Evolutionary conservation across 2,113 vertebrate genomes (phyloP).

Genomic region (Halichoeres trimaculatus): DNA sequence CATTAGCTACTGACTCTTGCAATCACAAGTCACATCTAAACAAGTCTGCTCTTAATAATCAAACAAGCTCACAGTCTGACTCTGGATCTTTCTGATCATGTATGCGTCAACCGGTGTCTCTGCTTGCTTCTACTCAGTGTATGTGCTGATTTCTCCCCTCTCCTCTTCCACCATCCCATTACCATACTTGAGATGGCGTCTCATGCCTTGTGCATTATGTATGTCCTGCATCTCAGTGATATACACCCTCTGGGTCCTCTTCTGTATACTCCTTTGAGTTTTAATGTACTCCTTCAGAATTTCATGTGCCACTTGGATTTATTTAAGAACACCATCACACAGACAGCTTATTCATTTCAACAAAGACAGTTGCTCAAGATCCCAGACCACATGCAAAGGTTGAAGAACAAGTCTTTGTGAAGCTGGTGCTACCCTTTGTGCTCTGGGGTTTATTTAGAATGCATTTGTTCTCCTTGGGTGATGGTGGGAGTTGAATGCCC

Average conservation of each 20-base stretch:
- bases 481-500: background rate
- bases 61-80: conserved; percentile 44
- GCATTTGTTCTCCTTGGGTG: background rate
- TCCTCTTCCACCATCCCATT: conserved; percentile 55
- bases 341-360: conserved; percentile 18
- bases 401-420: background rate
- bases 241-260: conserved; percentile 58
- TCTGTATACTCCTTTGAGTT: conserved; percentile 59
- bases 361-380: conserved; percentile 3
- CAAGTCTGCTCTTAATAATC: conserved; percentile 61
- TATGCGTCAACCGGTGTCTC: conserved; percentile 37
- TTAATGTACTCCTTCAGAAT: conserved; percentile 48
- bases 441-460: background rate
- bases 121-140: conserved; percentile 30
- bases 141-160: conserved; percentile 32
- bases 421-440: background rate
- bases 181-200: conserved; percentile 56
- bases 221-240: conserved; percentile 58
- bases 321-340: conserved; percentile 11
- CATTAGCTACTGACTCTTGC: conserved; percentile 55
- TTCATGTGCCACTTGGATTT: conserved; percentile 36
- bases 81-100: conserved; percentile 48
- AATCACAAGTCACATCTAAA: conserved; percentile 61
- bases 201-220: conserved; percentile 70
- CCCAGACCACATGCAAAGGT: background rate